These are phyloP conservation scores for Engraulis encrasicolus DNA, from an alignment of 2,113 vertebrate genomes.

Conservation along the genomic window DNA sequence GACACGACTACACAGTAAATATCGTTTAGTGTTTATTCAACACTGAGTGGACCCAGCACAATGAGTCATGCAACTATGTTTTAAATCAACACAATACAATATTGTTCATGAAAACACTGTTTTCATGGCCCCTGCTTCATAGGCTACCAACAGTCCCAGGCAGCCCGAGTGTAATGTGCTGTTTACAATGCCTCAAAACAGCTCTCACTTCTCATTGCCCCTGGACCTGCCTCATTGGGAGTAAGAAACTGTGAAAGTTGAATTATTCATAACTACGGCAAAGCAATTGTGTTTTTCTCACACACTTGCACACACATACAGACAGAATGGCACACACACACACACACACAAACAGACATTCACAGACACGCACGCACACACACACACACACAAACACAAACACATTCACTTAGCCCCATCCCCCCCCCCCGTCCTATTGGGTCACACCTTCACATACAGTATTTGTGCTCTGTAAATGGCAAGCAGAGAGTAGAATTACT, in stretches of 20 bases:
- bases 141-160: background rate
- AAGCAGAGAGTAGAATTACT: background rate
- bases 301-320: too few species aligned
- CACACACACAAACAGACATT: too few species aligned
- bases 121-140: too few species aligned
- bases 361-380: background rate
- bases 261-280: background rate
- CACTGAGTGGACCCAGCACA: background rate
- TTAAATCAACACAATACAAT: too few species aligned
- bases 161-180: background rate
- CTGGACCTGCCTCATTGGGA: background rate
- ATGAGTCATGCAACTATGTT: background rate
- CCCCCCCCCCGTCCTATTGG: too few species aligned
- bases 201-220: background rate
- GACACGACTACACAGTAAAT: too few species aligned
- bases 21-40: background rate
- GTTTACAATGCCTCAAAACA: background rate
- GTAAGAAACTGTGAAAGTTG: background rate
- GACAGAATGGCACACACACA: too few species aligned
- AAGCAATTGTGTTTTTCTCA: background rate
- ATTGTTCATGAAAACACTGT: too few species aligned
- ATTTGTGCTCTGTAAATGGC: background rate
- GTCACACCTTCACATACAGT: too few species aligned
- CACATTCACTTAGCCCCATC: background rate
- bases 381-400: background rate